Conservation (phyloP, 2,888 invertebrate species). For the Smittia sp. region DNA sequence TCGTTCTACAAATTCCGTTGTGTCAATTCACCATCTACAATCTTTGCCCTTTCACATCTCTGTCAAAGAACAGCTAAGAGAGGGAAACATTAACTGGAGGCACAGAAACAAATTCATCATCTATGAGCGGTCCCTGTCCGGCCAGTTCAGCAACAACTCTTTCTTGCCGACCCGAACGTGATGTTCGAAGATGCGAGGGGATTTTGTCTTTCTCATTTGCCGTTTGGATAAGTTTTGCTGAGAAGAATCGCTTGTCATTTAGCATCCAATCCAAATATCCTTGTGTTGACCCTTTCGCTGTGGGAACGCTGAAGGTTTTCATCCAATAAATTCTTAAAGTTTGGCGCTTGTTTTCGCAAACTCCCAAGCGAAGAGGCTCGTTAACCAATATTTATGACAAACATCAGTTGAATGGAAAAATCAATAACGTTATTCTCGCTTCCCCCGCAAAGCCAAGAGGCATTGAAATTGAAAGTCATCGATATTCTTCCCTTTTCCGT, state of each 20-base stretch:
- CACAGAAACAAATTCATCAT: constrained; percentile 21
- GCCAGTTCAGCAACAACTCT: neutral
- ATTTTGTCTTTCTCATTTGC: neutral
- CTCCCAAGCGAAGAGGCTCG: neutral
- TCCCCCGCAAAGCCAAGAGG: neutral
- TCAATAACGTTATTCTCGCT: neutral
- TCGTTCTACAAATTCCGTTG: too few relatives aligned
- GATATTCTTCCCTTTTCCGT: neutral
- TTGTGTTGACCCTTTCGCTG: constrained; percentile 24
- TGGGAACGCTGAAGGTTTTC: neutral
- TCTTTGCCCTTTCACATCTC: too few relatives aligned
- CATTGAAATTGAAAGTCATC: constrained; percentile 16
- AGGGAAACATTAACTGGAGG: neutral
- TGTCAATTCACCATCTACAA: too few relatives aligned
- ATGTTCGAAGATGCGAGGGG: neutral
- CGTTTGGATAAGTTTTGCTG: neutral
- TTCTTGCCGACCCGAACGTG: constrained; percentile 2
- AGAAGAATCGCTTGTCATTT: constrained; percentile 39
- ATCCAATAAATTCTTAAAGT: neutral
- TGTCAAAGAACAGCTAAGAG: neutral
- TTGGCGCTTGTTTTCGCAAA: neutral
- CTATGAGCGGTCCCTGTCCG: neutral
- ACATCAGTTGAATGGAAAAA: neutral
- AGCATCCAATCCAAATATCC: constrained; percentile 31
- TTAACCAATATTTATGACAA: neutral